These are phyloP conservation scores for Nymphalis polychloros DNA, from an alignment of 2,888 invertebrate species.

Conservation along the genomic window DNA sequence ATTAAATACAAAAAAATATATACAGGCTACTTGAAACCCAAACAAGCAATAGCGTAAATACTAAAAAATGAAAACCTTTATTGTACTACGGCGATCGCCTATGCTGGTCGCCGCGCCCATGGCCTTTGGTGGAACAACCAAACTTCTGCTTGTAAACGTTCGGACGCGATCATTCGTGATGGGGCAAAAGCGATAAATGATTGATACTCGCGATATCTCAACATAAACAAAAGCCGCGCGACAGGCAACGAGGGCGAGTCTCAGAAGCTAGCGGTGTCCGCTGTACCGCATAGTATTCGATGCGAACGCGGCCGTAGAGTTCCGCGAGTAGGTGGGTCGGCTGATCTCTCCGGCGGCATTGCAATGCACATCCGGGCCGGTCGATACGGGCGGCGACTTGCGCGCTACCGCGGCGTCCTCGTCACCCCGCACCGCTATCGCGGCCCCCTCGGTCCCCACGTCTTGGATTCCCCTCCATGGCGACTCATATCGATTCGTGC, in stretches of 20 bases:
- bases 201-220: constrained; percentile 19
- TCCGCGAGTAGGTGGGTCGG: constrained; percentile 63
- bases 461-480: constrained; percentile 53
- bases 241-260: constrained; percentile 35
- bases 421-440: constrained; percentile 60
- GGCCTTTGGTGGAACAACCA: constrained; percentile 25
- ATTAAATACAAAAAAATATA: constrained; percentile 3
- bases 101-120: constrained; percentile 29
- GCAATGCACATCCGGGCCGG: constrained; percentile 79
- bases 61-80: constrained; percentile 33
- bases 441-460: constrained; percentile 55
- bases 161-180: constrained; percentile 35
- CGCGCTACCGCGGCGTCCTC: constrained; percentile 67
- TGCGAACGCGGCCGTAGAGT: constrained; percentile 50
- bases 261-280: constrained; percentile 37
- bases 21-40: constrained; percentile 1
- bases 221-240: constrained; percentile 36
- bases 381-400: constrained; percentile 78
- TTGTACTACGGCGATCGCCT: constrained; percentile 25
- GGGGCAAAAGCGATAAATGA: constrained; percentile 30
- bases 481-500: constrained; percentile 73
- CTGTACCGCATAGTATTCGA: constrained; percentile 42
- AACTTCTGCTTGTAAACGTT: constrained; percentile 14
- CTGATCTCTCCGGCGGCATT: constrained; percentile 68
- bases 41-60: constrained; percentile 25